Percentiles rank a stretch among this genome's conserved stretches.
Conservation (phyloP, 2,797 vertebrate genomes). For the Enteromius unitaeniatus region DNA sequence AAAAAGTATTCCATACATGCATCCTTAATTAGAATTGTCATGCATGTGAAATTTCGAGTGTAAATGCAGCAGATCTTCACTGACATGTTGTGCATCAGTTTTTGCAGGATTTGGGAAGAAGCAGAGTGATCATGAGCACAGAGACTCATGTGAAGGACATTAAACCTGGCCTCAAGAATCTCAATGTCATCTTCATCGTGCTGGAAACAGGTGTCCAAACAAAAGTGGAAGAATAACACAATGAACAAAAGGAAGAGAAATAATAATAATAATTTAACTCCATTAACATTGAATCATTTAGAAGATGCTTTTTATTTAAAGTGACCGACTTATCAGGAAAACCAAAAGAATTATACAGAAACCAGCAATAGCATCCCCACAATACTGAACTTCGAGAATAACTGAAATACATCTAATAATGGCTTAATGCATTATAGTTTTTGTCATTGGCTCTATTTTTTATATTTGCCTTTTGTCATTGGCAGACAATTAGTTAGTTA, state of each 20-base stretch:
- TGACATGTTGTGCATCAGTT: slow-evolving; percentile 17
- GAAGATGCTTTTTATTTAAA: neutral
- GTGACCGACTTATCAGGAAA: neutral
- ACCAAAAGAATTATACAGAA: neutral
- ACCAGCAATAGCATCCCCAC: neutral
- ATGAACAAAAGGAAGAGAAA: neutral
- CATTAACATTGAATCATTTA: neutral
- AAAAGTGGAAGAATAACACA: neutral
- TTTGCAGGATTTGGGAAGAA: slow-evolving; percentile 31
- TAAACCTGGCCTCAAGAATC: slow-evolving; percentile 86
- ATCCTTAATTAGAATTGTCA: neutral
- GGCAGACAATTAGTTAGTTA: neutral
- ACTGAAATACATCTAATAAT: neutral
- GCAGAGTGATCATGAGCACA: slow-evolving; percentile 75
- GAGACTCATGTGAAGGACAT: slow-evolving; percentile 87
- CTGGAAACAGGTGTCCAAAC: slow-evolving; percentile 82
- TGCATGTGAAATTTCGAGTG: neutral
- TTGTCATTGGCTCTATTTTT: neutral
- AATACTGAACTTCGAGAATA: neutral
- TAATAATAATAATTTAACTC: neutral
- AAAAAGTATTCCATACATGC: neutral
- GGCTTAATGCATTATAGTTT: neutral
- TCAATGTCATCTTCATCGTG: slow-evolving; percentile 87
- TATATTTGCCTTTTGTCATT: no score
- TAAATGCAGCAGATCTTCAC: slow-evolving; percentile 23